phyloP scores from a whole-genome alignment of 2,797 vertebrate species.

The Petrocephalus sullivani region DNA sequence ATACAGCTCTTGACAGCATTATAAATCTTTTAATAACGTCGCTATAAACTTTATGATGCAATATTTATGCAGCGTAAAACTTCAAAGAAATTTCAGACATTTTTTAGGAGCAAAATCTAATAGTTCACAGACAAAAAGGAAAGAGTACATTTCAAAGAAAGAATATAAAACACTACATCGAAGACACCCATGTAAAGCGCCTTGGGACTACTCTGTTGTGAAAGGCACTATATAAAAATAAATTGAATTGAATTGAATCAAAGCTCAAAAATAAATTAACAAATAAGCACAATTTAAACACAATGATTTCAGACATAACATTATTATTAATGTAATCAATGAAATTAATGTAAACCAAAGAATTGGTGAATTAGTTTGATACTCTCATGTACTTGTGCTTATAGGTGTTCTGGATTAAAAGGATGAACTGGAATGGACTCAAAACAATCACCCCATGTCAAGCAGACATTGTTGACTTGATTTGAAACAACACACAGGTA shows the following conservation, averaged over 20 bases:
- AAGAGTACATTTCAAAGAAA: background rate
- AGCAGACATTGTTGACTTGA: background rate
- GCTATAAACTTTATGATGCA: background rate
- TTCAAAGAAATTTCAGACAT: background rate
- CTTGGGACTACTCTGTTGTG: too few relatives aligned
- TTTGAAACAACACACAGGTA: background rate
- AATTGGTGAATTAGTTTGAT: background rate
- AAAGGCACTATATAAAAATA: too few relatives aligned
- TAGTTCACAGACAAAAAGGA: background rate
- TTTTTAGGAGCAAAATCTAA: background rate
- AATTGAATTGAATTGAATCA: background rate
- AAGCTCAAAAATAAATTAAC: background rate
- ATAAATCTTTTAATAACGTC: background rate
- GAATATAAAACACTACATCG: background rate
- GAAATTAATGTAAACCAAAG: background rate
- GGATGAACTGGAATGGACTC: background rate
- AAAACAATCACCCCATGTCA: background rate
- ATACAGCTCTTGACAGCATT: background rate
- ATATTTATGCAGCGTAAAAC: background rate
- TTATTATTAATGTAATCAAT: background rate
- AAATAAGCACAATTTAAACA: background rate
- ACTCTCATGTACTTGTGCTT: background rate
- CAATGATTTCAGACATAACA: background rate
- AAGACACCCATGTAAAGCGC: background rate
- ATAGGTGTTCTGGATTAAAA: background rate